Percentiles rank a stretch among this genome's conserved stretches.
Conservation (phyloP, 2,113 vertebrate genomes). For the Syrmaticus mikado region DNA sequence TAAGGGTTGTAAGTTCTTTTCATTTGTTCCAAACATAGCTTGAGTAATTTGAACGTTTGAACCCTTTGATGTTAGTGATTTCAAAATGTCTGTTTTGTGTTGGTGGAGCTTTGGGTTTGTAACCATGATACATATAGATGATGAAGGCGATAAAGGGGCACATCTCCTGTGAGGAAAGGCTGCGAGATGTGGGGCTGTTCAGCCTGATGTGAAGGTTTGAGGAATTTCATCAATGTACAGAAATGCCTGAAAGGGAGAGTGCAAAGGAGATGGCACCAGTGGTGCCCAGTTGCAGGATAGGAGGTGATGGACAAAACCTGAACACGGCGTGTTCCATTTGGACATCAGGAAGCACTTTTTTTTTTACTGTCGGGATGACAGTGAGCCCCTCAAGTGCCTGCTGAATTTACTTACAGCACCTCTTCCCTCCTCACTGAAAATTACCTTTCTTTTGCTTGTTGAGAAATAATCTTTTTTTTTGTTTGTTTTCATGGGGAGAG, state of each 20-base stretch:
- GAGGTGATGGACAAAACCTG: not conserved
- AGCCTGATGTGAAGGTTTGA: not conserved
- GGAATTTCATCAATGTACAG: not conserved
- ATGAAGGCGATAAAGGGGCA: not conserved
- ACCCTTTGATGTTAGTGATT: not conserved
- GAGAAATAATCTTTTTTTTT: not conserved
- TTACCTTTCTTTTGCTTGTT: not conserved
- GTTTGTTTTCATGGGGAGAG: not conserved
- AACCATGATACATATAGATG: not conserved
- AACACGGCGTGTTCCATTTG: not conserved
- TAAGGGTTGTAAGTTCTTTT: not conserved
- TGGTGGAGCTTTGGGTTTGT: not conserved
- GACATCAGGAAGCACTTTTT: not conserved
- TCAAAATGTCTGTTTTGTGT: not conserved
- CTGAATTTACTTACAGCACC: not conserved
- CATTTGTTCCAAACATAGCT: not conserved
- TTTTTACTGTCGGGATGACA: not conserved
- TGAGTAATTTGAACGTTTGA: not conserved
- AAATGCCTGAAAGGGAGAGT: not conserved
- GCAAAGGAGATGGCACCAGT: not conserved
- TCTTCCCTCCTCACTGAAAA: not conserved
- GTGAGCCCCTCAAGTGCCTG: no score
- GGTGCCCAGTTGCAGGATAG: not conserved
- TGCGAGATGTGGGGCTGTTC: not conserved
- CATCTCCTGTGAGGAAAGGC: not conserved